Conservation (phyloP, 2,888 invertebrate genomes). For the Onchidella celtica region DNA sequence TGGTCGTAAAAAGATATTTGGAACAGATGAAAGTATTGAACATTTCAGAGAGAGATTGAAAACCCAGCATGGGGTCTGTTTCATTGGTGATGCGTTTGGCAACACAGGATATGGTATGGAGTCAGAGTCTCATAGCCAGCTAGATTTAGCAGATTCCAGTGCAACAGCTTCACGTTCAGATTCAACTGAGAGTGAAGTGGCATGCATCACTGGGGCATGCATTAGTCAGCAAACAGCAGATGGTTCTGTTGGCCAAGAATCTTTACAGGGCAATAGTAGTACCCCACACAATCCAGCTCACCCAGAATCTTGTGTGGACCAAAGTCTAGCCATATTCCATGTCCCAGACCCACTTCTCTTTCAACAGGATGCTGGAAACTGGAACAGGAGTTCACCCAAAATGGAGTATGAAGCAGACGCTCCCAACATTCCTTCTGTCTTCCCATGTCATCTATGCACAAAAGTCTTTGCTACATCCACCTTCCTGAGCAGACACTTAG, state of each 20-base stretch:
- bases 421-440: slow-evolving; percentile 32
- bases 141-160: slow-evolving; percentile 5
- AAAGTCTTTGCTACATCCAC: slow-evolving; percentile 42
- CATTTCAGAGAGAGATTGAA: slow-evolving; percentile 32
- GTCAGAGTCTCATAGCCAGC: not conserved
- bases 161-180: slow-evolving; percentile 21
- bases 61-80: slow-evolving; percentile 27
- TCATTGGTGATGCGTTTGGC: slow-evolving; percentile 18
- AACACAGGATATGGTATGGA: not conserved
- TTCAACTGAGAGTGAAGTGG: slow-evolving; percentile 18
- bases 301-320: not conserved
- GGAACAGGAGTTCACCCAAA: not conserved
- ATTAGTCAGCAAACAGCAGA: not conserved
- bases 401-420: slow-evolving; percentile 36
- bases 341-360: not conserved
- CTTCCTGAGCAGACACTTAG: slow-evolving; percentile 24
- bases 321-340: not conserved
- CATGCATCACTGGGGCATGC: not conserved
- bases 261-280: not conserved
- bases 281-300: not conserved
- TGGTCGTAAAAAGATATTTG: slow-evolving; percentile 13
- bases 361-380: not conserved
- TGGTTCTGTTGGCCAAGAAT: not conserved
- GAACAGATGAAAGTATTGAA: slow-evolving; percentile 32
- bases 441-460: slow-evolving; percentile 45